Evolutionary conservation across 2,888 invertebrate genomes (phyloP), one percentile per base, ranked within the genome.

Genomic region (Allygus modestus): DNA sequence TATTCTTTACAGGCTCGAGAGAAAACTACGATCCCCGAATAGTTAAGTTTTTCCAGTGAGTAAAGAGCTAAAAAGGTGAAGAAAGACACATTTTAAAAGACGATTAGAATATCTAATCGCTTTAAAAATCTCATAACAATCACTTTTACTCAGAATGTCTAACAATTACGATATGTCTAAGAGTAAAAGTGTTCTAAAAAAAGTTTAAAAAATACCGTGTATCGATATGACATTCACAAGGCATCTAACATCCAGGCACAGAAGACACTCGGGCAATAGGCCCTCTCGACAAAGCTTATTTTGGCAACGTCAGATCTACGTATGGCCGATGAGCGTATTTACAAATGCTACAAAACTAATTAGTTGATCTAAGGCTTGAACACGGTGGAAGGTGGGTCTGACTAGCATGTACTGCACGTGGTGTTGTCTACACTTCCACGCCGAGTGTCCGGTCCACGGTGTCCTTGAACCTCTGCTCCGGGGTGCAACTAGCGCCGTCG

Each of bases 381-480:
- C 77, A 31, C 77, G 77, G 46, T 51, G 77, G 51, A 58, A 79
- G 79, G 43, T 43, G 75, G 46, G 28, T 20, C 26, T 79, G 79
- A 79, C 79, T 79, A 79, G 79, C 58, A 58, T 77, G 33, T 77
- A 51, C 33, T 28, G 41, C n/a, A 43, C 54, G 31, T 11, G 75
- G 75, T 75, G 41, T 31, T 43, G 69, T 33, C 41, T 73, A 83
- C 51, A 83, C 83, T 23, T 71, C 96, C 88, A 97, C 97, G 89
- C 97, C 96, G 89, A 96, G 92, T 85, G 94, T 95, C 90, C 96
- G 93, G 91, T 96, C 96, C 87, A 97, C 95, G 87, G 96, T 83
- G 58, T 83, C 71, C 46, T 83, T 73, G 73, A 83, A 83, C 82
- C 82, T 82, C 41, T 82, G 82, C 31, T 82, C 61, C 31, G 54